A percentile compares a stretch with the other conserved stretches of the same genome.
Conservation (phyloP, 2,113 vertebrate genomes). For the Otocyon megalotis region DNA sequence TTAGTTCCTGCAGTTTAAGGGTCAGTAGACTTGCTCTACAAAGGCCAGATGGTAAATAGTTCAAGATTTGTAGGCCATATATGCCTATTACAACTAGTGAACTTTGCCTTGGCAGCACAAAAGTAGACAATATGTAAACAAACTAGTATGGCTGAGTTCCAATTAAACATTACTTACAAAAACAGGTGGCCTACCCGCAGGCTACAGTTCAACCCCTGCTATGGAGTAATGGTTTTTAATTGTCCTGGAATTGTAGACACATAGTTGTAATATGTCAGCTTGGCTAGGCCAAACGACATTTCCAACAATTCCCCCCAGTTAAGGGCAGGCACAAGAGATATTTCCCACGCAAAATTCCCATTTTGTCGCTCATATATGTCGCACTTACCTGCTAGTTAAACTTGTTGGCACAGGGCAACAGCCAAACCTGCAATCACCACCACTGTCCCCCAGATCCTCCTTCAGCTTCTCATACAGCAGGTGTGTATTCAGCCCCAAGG, state of each 20-base stretch:
- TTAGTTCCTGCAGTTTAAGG: fast-evolving
- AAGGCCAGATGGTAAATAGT: neutral
- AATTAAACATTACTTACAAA: neutral
- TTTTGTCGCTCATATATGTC: neutral
- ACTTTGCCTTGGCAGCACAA: neutral
- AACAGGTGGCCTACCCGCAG: neutral
- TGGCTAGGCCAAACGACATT: neutral
- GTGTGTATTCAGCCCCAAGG: neutral
- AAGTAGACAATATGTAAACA: slow-evolving; percentile 6
- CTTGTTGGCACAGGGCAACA: neutral
- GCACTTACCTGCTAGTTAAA: neutral
- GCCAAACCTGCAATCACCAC: neutral
- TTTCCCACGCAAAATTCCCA: neutral
- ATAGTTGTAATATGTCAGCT: neutral
- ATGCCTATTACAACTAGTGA: neutral
- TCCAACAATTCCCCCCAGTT: neutral
- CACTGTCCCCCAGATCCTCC: neutral
- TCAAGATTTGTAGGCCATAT: neutral
- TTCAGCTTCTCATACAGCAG: neutral
- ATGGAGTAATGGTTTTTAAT: neutral
- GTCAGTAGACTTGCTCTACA: slow-evolving; percentile 21
- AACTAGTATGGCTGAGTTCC: neutral
- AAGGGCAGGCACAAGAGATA: neutral
- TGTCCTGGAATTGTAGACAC: neutral
- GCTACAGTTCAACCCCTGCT: neutral